A percentile compares a stretch with the other conserved stretches of the same genome.
Conservation (phyloP, 2,888 invertebrate species). For the Arenicola marina region DNA sequence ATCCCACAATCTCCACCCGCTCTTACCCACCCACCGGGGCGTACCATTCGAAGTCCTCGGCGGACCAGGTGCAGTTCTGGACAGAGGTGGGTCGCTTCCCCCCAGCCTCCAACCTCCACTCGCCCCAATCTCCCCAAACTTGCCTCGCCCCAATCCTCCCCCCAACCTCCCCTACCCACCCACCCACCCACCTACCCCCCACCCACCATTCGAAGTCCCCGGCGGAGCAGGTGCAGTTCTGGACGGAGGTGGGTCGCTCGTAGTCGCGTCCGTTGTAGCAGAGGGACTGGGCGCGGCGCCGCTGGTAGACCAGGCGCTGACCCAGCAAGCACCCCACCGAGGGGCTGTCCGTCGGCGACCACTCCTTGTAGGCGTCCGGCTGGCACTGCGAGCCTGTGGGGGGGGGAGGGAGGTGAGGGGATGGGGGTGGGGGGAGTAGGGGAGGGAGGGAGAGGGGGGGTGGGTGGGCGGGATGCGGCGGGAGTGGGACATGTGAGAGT, state of each 20-base stretch:
- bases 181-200: too few species aligned
- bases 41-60: constrained; percentile 82
- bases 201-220: constrained; percentile 83
- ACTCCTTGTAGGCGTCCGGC: constrained; percentile 80
- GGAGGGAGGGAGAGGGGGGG: too few species aligned
- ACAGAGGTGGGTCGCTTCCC: constrained; percentile 65
- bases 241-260: constrained; percentile 71
- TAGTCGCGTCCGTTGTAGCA: constrained; percentile 83
- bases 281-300: constrained; percentile 74
- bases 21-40: too few species aligned
- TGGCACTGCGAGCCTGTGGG: constrained; percentile 64
- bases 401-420: neutral
- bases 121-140: too few species aligned
- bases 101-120: too few species aligned
- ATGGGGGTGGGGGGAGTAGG: too few species aligned
- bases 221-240: constrained; percentile 78
- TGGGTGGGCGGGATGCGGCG: too few species aligned
- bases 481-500: too few species aligned
- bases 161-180: too few species aligned
- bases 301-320: constrained; percentile 74
- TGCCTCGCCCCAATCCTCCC: too few species aligned
- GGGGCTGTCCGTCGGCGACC: constrained; percentile 71
- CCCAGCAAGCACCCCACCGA: constrained; percentile 77
- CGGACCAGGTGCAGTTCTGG: constrained; percentile 78
- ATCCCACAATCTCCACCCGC: too few species aligned